Evolutionary conservation across 1,140 invertebrate genomes (phyloP).

Genomic region (Battus philenor): DNA sequence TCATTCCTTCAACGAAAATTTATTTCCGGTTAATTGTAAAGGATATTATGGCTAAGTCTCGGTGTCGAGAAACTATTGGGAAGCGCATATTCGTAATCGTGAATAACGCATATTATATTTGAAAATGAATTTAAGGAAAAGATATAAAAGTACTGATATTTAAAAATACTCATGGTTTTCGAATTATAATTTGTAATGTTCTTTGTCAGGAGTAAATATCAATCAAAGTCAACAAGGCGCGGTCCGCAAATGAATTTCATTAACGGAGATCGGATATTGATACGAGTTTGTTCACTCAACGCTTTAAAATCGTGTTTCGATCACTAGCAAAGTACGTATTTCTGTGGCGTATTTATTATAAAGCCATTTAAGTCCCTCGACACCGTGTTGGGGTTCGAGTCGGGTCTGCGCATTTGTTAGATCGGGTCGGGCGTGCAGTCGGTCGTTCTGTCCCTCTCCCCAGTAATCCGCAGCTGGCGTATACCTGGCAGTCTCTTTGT

Average conservation of each 20-base stretch:
- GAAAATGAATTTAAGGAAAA: too few species aligned
- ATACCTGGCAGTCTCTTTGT: constrained; percentile 64
- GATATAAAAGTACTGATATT: too few species aligned
- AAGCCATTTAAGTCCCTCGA: constrained; percentile 58
- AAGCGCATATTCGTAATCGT: too few species aligned
- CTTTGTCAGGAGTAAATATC: too few species aligned
- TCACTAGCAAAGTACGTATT: constrained; percentile 31
- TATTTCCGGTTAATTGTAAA: constrained; percentile 58
- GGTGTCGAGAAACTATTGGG: constrained; percentile 17
- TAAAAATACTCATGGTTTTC: too few species aligned
- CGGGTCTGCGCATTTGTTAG: constrained; percentile 23
- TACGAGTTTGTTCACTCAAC: constrained; percentile 6
- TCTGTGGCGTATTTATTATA: constrained; percentile 55
- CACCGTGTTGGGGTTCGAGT: constrained; percentile 23
- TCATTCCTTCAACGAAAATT: constrained; percentile 51
- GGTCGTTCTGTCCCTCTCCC: constrained; percentile 32
- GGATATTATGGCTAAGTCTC: constrained; percentile 34
- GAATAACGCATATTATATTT: too few species aligned
- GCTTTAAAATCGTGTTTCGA: constrained; percentile 28
- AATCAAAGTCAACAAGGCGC: too few species aligned
- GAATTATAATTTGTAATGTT: too few species aligned
- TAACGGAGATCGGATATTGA: constrained; percentile 3
- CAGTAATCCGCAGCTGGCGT: constrained; percentile 61
- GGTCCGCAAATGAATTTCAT: constrained; percentile 7
- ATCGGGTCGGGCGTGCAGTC: constrained; percentile 28